A percentile compares a stretch with the other conserved stretches of the same genome.
phyloP scores from a whole-genome alignment of 30 jellyfish, hydroid and myxozoan species.

The Hydra vulgaris region DNA sequence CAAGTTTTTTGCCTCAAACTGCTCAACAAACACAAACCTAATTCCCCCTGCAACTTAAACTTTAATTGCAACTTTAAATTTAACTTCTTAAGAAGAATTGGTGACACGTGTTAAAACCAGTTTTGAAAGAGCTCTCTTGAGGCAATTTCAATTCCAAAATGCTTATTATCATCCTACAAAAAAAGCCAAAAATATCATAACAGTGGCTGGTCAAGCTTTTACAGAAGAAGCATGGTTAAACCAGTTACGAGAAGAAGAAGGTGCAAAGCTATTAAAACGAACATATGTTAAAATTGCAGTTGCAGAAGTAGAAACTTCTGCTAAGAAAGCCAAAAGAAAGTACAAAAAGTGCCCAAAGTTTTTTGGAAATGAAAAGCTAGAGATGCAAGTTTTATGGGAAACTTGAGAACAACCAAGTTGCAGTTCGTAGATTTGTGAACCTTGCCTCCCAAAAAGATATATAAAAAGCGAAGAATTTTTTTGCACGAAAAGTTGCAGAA shows the following conservation, averaged over 20 bases:
- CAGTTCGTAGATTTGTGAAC: too few species aligned
- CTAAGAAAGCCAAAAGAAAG: neutral
- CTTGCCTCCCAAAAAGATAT: too few species aligned
- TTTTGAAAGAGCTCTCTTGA: neutral
- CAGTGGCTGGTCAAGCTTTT: neutral
- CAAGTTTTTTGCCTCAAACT: neutral
- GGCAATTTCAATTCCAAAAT: neutral
- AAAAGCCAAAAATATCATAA: neutral
- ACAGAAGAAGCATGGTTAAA: neutral
- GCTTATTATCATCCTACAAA: neutral
- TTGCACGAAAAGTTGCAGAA: too few species aligned
- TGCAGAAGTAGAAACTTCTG: neutral
- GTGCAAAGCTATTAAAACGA: neutral
- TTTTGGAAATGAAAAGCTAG: neutral
- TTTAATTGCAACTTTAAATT: neutral
- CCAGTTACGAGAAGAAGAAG: neutral
- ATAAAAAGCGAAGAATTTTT: too few species aligned
- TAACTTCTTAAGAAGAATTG: neutral
- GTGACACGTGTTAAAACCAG: neutral
- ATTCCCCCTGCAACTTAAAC: neutral
- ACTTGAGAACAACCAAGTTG: too few species aligned
- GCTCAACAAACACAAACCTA: neutral
- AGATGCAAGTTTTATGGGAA: neutral
- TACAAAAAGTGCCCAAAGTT: neutral
- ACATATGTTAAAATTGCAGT: neutral